A percentile compares a stretch with the other conserved stretches of the same genome.
Evolutionary conservation across 2,888 invertebrate genomes (phyloP).

Genomic region (Ectobius pallidus): DNA sequence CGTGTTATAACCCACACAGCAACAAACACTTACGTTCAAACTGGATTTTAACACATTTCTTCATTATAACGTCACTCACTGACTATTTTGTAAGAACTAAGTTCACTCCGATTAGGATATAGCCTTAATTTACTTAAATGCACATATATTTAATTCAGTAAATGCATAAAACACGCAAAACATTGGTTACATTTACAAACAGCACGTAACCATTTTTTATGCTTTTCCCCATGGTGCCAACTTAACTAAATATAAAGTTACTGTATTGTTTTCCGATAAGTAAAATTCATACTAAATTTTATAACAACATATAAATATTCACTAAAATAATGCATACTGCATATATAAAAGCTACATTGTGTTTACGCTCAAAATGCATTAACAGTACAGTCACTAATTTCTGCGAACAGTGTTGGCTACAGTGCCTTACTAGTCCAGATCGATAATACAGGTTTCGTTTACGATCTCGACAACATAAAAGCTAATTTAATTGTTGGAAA

Average conservation of each 20-base stretch:
- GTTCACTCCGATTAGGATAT: background rate
- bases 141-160: constrained; percentile 24
- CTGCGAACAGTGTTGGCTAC: background rate
- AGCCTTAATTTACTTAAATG: background rate
- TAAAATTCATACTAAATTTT: too few species aligned
- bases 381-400: too few species aligned
- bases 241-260: too few species aligned
- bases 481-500: too few species aligned
- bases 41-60: background rate
- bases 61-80: background rate
- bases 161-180: constrained; percentile 12
- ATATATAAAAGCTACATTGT: too few species aligned
- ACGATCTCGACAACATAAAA: too few species aligned
- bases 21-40: background rate
- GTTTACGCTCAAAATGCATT: too few species aligned
- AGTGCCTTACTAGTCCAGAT: constrained; percentile 1
- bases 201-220: constrained; percentile 32
- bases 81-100: background rate
- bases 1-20: background rate
- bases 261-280: too few species aligned
- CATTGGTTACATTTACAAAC: constrained; percentile 23
- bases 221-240: constrained; percentile 15
- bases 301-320: too few species aligned
- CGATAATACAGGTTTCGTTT: constrained; percentile 2
- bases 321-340: too few species aligned